Evolutionary conservation across 2,113 vertebrate genomes (phyloP).

Genomic region (Corynorhinus townsendii): DNA sequence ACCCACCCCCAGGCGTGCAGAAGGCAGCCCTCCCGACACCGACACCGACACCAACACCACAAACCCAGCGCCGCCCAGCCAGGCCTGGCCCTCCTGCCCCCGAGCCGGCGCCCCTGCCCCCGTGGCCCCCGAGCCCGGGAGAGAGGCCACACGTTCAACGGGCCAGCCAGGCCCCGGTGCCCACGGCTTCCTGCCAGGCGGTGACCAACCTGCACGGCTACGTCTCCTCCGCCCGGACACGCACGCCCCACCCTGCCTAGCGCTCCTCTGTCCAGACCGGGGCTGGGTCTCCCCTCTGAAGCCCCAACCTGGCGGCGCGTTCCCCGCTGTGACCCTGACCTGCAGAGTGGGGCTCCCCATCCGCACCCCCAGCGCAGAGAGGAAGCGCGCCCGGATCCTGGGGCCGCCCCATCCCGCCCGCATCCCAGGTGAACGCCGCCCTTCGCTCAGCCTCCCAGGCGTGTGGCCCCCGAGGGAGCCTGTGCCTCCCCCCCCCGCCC

Average conservation of each 20-base stretch:
- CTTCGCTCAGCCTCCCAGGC: no score
- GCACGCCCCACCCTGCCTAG: accelerated
- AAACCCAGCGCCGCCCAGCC: background rate
- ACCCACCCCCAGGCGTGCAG: background rate
- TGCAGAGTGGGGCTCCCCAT: accelerated
- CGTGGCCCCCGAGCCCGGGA: background rate
- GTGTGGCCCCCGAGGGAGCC: no score
- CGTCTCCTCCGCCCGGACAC: background rate
- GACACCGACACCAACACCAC: background rate
- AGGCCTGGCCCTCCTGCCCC: background rate
- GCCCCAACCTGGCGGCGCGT: background rate
- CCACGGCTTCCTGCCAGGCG: accelerated
- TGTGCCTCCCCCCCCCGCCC: no score
- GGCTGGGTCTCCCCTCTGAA: background rate
- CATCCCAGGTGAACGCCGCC: no score
- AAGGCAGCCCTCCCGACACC: background rate
- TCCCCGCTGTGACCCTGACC: accelerated
- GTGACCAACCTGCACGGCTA: accelerated
- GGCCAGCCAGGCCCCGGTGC: background rate
- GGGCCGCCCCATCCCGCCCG: no score
- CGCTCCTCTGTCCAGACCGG: background rate
- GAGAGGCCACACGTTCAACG: accelerated
- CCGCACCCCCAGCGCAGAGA: background rate
- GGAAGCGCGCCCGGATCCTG: no score
- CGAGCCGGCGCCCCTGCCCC: no score